phyloP scores from a whole-genome alignment of 35 echinoderm and acorn worm species.

The Heliocidaris erythrogramma region DNA sequence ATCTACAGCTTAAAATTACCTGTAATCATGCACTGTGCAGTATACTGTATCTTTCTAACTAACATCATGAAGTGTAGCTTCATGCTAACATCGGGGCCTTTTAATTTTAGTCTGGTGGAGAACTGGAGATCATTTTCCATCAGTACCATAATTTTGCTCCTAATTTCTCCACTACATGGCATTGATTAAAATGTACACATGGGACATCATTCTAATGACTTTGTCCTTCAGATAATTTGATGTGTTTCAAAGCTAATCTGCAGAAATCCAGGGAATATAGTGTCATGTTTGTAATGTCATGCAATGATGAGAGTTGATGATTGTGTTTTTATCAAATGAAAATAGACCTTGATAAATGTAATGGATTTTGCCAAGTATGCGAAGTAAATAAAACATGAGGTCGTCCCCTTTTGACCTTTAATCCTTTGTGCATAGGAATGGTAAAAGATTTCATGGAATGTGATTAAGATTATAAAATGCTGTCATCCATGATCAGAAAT shows the following conservation, averaged over 20 bases:
- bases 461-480: background rate
- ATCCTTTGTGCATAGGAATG: background rate
- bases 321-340: background rate
- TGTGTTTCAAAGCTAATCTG: background rate
- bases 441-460: background rate
- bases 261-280: background rate
- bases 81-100: background rate
- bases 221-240: constrained; percentile 1
- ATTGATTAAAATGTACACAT: background rate
- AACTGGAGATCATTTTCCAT: background rate
- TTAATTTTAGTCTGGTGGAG: background rate
- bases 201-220: background rate
- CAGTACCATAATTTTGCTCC: background rate
- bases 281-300: background rate
- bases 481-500: background rate
- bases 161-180: background rate
- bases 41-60: too few relatives aligned
- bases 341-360: background rate
- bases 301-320: background rate
- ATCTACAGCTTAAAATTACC: background rate
- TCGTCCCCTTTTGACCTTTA: background rate
- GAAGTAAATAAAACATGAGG: background rate
- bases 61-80: too few relatives aligned
- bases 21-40: background rate
- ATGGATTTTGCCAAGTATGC: background rate